phyloP scores from a whole-genome alignment of 2,797 vertebrate genomes.

The Poecilia picta region DNA sequence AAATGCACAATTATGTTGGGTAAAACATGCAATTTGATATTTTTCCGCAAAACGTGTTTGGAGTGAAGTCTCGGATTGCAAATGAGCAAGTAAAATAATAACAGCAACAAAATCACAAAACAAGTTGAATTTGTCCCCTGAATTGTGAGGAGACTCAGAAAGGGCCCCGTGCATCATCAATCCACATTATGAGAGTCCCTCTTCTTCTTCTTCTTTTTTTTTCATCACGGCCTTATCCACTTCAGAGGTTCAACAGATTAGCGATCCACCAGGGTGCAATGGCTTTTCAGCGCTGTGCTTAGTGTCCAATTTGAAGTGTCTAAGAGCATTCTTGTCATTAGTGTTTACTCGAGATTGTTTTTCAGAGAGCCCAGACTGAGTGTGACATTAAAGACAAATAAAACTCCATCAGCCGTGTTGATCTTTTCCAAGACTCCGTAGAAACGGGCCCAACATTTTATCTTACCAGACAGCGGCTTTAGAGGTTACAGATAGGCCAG shows the following conservation, averaged over 20 bases:
- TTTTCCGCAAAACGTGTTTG: slow-evolving; percentile 26
- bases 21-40: slow-evolving; percentile 67
- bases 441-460: slow-evolving; percentile 88
- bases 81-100: slow-evolving; percentile 17
- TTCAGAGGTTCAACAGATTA: slow-evolving; percentile 78
- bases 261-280: slow-evolving; percentile 66
- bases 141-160: slow-evolving; percentile 34
- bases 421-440: slow-evolving; percentile 82
- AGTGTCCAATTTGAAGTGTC: slow-evolving; percentile 75
- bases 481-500: slow-evolving; percentile 90
- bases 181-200: slow-evolving; percentile 65
- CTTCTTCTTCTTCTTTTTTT: background rate
- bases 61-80: slow-evolving; percentile 18
- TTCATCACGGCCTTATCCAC: slow-evolving; percentile 76
- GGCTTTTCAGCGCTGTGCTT: slow-evolving; percentile 67
- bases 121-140: slow-evolving; percentile 11
- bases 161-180: slow-evolving; percentile 55
- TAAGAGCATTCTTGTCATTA: slow-evolving; percentile 79
- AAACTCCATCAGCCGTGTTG: slow-evolving; percentile 81
- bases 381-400: slow-evolving; percentile 83
- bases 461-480: slow-evolving; percentile 90
- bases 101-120: background rate
- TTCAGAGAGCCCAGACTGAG: slow-evolving; percentile 73
- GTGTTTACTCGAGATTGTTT: slow-evolving; percentile 75
- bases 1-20: slow-evolving; percentile 64